A percentile compares a stretch with the other conserved stretches of the same genome.
phyloP scores from a whole-genome alignment of 2,113 vertebrate species.

The Uropsilus gracilis region DNA sequence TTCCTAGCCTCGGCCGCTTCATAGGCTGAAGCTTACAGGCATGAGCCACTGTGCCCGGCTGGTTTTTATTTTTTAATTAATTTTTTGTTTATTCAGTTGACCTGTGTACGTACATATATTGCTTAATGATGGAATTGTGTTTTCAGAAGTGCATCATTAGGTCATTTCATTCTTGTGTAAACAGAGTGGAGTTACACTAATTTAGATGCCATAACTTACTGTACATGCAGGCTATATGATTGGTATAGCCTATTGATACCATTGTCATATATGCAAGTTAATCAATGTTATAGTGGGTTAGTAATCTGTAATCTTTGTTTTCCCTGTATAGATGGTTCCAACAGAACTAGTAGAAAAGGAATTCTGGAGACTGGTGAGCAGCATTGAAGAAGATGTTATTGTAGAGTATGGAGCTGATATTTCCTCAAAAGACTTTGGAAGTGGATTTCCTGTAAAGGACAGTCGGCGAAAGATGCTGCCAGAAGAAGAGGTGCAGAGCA shows the following conservation, averaged over 20 bases:
- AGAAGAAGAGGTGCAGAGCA: constrained; percentile 94
- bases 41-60: too few species aligned
- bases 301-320: constrained; percentile 30
- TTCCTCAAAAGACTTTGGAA: constrained; percentile 97
- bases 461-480: constrained; percentile 93
- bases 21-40: too few species aligned
- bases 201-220: background rate
- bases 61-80: constrained; percentile 6
- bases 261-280: background rate
- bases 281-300: background rate
- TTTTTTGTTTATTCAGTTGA: constrained; percentile 27
- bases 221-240: background rate
- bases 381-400: constrained; percentile 98
- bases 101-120: background rate
- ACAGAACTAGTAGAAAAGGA: constrained; percentile 98
- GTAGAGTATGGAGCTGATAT: constrained; percentile 99
- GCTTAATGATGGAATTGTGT: background rate
- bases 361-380: constrained; percentile 98
- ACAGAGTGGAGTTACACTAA: background rate
- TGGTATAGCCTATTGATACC: background rate
- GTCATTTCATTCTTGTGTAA: background rate
- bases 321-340: constrained; percentile 93
- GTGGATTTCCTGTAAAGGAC: constrained; percentile 95
- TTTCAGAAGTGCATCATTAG: background rate
- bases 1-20: too few species aligned